Base-by-base conservation (phyloP, 2,888 invertebrate genomes). In the Archaeoteleia sp. region DNA sequence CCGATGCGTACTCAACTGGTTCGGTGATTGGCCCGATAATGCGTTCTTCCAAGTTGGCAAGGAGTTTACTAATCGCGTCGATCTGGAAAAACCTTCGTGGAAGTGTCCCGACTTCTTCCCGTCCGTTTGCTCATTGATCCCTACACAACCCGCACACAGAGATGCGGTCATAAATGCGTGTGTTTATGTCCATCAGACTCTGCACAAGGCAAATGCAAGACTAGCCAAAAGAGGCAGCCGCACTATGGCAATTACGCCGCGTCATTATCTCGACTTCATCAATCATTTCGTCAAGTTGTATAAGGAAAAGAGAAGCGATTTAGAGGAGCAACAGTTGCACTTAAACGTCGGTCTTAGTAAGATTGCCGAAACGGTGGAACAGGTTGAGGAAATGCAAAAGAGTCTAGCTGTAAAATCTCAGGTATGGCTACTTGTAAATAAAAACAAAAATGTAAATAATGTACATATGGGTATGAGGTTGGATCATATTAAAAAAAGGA, bases 361-460 rank as follows among this genome's bases (percentile, higher is more conserved):
- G 88, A 99, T 99, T 75, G 95, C 97, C 0, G 99, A 99, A 87
- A 99, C 99, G 4, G 96, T 99, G 8, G 97, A 98, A 79, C 99
- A 99, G 86, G 99, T 99, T 8, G 98, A 98, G 84, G 98, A 99
- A 84, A 95, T 99, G 93, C 99, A 99, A 85, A 98, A 97, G 87
- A 97, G 97, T 61, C 89, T 99, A 61, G 98, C 97, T 37, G 94
- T 98, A 40, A 99, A 99, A 87, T 95, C 96, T 55, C 93, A 93
- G 87, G 92, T 91, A 77, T 34, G 14, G 7, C 13, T 5, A 14
- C 13, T 35, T 6, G n/a, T 29, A 15, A n/a, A n/a, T n/a, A n/a
- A n/a, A n/a, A n/a, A n/a, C n/a, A n/a, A n/a, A n/a, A n/a, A n/a
- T n/a, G n/a, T n/a, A n/a, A n/a, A n/a, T n/a, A n/a, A n/a, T n/a